phyloP scores from a whole-genome alignment of 2,113 vertebrate species.

The Tringa solitaria region DNA sequence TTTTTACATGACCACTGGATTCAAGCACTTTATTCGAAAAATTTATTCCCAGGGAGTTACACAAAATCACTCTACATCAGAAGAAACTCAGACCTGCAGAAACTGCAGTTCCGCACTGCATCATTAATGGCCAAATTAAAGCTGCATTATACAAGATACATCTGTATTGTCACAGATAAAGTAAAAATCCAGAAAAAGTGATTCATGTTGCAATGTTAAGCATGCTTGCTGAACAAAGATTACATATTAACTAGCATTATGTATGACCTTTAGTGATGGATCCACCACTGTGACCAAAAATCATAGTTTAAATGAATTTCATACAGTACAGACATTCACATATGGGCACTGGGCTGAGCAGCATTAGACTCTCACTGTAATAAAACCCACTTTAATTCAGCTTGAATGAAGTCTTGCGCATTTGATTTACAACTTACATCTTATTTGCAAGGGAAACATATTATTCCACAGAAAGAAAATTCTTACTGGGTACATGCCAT shows the following conservation, averaged over 20 bases:
- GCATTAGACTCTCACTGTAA: neutral
- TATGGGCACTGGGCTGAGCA: neutral
- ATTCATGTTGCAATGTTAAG: neutral
- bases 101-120: neutral
- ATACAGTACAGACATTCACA: neutral
- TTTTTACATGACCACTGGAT: neutral
- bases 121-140: neutral
- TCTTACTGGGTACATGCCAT: neutral
- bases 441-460: neutral
- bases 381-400: neutral
- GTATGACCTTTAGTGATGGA: neutral
- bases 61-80: neutral
- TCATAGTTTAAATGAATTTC: neutral
- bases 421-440: neutral
- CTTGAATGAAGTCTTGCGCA: neutral
- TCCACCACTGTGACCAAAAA: neutral
- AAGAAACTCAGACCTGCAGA: neutral
- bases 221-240: neutral
- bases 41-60: neutral
- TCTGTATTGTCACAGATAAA: neutral
- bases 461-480: neutral
- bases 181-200: neutral
- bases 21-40: neutral
- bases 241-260: neutral
- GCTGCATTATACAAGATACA: neutral